Percentiles rank a stretch among this genome's conserved stretches.
Evolutionary conservation across 1,140 invertebrate genomes (phyloP).

Genomic region (Cotesia typhae): DNA sequence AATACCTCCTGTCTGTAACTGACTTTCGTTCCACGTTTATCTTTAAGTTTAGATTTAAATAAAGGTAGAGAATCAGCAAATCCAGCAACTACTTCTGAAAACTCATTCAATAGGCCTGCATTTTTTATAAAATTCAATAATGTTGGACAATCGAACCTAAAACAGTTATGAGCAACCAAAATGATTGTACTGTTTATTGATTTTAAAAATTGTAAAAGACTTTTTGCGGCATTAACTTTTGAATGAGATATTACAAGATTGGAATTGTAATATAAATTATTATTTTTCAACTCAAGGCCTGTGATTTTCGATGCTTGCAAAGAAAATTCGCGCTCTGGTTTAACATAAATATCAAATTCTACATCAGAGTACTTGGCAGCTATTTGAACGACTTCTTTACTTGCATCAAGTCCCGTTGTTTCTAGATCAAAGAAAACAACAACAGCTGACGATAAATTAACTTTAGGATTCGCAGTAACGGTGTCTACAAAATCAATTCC

Average conservation of each 20-base stretch:
- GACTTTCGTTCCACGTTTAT: conserved; percentile 3
- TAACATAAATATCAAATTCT: conserved; percentile 35
- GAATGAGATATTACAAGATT: conserved; percentile 10
- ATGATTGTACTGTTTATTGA: neutral
- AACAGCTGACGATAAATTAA: conserved; percentile 3
- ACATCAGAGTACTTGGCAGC: conserved; percentile 26
- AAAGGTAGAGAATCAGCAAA: conserved; percentile 5
- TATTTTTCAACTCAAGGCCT: neutral
- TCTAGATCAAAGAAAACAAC: conserved; percentile 41
- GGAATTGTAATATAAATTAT: conserved; percentile 17
- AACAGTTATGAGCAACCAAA: conserved; percentile 13
- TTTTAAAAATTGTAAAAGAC: neutral
- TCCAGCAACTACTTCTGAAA: neutral
- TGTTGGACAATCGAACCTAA: neutral
- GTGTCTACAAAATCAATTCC: conserved; percentile 27
- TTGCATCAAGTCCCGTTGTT: conserved; percentile 34
- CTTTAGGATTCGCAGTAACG: neutral
- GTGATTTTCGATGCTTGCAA: conserved; percentile 2
- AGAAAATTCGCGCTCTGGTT: conserved; percentile 31
- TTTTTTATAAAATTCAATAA: neutral
- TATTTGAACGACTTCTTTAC: conserved; percentile 41
- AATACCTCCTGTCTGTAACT: conserved; percentile 4
- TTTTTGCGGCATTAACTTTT: neutral
- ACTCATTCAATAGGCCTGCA: neutral
- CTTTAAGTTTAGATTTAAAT: conserved; percentile 17